A percentile compares a stretch with the other conserved stretches of the same genome.
These are phyloP conservation scores for Pedionomus torquatus DNA, from an alignment of 2,113 vertebrate genomes.

Conservation along the genomic window DNA sequence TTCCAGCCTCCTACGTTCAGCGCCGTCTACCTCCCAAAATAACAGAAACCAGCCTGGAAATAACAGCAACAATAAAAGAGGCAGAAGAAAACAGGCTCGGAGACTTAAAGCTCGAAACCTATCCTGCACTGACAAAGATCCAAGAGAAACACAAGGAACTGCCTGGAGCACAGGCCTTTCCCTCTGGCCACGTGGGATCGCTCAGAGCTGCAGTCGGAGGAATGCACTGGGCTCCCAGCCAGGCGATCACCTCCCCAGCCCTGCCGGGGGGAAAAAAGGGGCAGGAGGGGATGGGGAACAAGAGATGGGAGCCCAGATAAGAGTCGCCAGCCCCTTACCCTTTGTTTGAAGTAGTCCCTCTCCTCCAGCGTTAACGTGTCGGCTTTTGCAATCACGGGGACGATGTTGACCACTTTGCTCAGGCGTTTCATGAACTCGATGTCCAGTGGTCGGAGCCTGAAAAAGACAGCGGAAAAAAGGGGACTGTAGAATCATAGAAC, in stretches of 20 bases:
- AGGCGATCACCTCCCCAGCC: not conserved
- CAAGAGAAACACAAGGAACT: conserved; percentile 61
- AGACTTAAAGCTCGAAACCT: not conserved
- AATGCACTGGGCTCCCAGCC: conserved; percentile 17
- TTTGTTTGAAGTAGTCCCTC: conserved; percentile 91
- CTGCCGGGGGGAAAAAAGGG: not conserved
- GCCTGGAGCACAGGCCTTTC: not conserved
- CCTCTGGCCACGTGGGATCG: conserved; percentile 22
- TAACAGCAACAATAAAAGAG: not conserved
- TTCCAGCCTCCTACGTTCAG: not conserved
- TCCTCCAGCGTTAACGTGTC: conserved; percentile 97
- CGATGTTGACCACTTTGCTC: conserved; percentile 98
- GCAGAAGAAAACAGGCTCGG: not conserved
- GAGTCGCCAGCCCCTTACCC: conserved; percentile 74
- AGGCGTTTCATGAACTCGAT: conserved; percentile 98
- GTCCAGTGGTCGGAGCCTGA: conserved; percentile 91
- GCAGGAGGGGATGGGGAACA: not conserved
- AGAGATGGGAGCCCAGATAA: not conserved
- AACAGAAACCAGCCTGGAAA: not conserved
- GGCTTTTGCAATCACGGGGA: conserved; percentile 94
- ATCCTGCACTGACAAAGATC: conserved; percentile 34
- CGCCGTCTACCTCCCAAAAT: not conserved
- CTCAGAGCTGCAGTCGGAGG: not conserved
- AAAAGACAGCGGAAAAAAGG: not conserved
- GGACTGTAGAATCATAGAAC: not conserved